Evolutionary conservation across 2,113 vertebrate species (phyloP).

Genomic region (Sylvietta virens): DNA sequence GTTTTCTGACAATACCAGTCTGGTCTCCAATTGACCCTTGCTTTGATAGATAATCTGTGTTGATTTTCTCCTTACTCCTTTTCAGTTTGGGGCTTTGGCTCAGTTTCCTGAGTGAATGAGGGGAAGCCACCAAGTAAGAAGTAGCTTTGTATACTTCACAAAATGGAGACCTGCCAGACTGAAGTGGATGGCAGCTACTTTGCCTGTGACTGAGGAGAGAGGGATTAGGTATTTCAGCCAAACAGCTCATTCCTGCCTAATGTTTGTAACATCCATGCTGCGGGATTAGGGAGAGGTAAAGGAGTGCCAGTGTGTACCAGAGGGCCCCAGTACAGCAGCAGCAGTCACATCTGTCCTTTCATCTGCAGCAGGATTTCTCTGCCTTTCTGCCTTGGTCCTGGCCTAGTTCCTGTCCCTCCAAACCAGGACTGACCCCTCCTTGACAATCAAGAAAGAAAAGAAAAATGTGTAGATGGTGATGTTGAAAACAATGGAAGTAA

Average conservation of each 20-base stretch:
- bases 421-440: background rate
- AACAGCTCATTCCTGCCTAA: background rate
- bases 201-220: background rate
- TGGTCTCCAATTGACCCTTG: background rate
- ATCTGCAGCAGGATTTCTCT: background rate
- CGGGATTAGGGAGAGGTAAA: conserved; percentile 3
- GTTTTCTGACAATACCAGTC: background rate
- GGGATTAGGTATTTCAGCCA: conserved; percentile 15
- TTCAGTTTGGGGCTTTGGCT: background rate
- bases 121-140: background rate
- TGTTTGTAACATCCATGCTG: background rate
- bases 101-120: background rate
- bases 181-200: background rate
- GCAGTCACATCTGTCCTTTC: background rate
- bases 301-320: background rate
- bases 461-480: background rate
- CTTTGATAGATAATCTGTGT: background rate
- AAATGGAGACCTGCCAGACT: background rate
- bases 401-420: background rate
- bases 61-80: background rate
- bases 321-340: background rate
- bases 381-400: background rate
- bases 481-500: background rate
- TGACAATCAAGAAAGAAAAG: background rate
- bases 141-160: background rate